These are phyloP conservation scores for Tipula unca DNA, from an alignment of 2,888 invertebrate genomes.

Conservation along the genomic window DNA sequence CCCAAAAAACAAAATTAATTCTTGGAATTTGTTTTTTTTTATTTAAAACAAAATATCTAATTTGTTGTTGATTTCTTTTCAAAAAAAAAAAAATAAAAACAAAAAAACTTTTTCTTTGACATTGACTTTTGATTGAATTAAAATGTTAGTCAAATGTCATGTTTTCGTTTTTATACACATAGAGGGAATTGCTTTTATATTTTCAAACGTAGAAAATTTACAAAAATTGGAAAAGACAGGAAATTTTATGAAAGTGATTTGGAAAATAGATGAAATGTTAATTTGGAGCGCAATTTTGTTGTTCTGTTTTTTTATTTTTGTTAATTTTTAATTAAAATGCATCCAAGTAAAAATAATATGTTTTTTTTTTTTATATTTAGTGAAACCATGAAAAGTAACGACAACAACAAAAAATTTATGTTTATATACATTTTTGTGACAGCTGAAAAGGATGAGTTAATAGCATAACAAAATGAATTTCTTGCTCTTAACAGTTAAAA, in stretches of 20 bases:
- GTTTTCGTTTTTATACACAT: not conserved
- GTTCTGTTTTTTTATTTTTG: not conserved
- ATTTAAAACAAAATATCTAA: not conserved
- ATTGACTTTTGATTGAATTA: constrained; percentile 14
- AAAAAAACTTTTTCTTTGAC: not conserved
- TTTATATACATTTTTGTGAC: not conserved
- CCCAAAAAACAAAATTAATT: not conserved
- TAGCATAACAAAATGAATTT: not conserved
- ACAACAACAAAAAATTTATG: not conserved
- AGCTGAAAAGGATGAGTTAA: constrained; percentile 4
- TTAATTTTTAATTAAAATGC: not conserved
- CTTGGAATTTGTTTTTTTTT: not conserved
- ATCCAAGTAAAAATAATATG: not conserved
- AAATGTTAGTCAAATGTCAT: constrained; percentile 14
- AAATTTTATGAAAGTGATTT: not conserved
- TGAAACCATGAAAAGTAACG: not conserved
- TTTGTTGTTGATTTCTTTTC: not conserved
- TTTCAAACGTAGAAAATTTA: not conserved
- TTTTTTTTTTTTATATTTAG: not conserved
- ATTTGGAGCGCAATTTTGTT: not conserved
- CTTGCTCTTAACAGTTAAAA: not conserved
- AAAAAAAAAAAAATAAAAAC: no score
- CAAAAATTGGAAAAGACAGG: not conserved
- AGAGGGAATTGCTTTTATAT: not conserved
- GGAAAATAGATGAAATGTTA: not conserved